Conservation (phyloP, 1,140 invertebrate genomes). For the Steinernema feltiae region DNA sequence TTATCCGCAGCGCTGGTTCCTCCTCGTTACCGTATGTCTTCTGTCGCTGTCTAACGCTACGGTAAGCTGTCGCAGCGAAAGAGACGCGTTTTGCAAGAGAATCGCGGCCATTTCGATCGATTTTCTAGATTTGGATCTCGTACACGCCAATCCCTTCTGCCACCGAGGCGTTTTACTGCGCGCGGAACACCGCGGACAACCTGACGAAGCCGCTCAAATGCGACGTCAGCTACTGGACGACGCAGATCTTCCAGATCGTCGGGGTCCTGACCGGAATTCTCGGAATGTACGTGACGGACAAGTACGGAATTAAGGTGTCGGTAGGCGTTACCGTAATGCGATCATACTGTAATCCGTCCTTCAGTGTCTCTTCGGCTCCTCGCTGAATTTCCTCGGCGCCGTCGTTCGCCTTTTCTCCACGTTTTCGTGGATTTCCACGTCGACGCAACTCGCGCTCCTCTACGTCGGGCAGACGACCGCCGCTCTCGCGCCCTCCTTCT, state of each 20-base stretch:
- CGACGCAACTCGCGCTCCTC: slow-evolving; percentile 30
- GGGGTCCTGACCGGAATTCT: slow-evolving; percentile 51
- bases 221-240: slow-evolving; percentile 42
- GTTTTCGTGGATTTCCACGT: slow-evolving; percentile 31
- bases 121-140: slow-evolving; percentile 51
- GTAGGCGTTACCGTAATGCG: slow-evolving; percentile 18
- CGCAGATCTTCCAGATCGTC: slow-evolving; percentile 56
- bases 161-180: slow-evolving; percentile 47
- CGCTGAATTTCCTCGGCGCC: slow-evolving; percentile 47
- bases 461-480: slow-evolving; percentile 31
- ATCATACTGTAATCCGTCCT: slow-evolving; percentile 8
- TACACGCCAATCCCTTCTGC: slow-evolving; percentile 46
- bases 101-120: no score
- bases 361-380: slow-evolving; percentile 39
- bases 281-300: slow-evolving; percentile 54
- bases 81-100: no score
- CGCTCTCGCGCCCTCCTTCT: slow-evolving; percentile 52
- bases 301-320: slow-evolving; percentile 51
- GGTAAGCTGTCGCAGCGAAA: slow-evolving; percentile 19
- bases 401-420: slow-evolving; percentile 49
- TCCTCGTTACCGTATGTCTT: slow-evolving; percentile 46
- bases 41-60: slow-evolving; percentile 56
- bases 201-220: slow-evolving; percentile 17
- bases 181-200: neutral
- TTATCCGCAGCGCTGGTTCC: slow-evolving; percentile 42